Conservation (phyloP, 2,113 vertebrate genomes). For the Atractosteus spatula region DNA sequence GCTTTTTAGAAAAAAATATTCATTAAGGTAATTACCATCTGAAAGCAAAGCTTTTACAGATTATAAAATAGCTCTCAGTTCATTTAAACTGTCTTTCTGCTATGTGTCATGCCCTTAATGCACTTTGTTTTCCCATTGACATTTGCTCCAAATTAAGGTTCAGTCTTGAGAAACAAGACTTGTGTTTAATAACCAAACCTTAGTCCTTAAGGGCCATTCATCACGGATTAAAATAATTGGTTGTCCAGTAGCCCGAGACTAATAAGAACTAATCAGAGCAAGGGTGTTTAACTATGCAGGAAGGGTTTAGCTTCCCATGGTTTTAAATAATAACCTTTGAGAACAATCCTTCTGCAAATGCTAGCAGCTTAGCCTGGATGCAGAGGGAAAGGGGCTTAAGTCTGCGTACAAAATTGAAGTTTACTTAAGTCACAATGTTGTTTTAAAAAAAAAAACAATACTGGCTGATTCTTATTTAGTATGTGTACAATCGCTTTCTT, state of each 20-base stretch:
- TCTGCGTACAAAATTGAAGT: background rate
- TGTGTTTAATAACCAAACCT: background rate
- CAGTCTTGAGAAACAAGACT: background rate
- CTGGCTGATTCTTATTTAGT: no score
- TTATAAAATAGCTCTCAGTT: slow-evolving; percentile 1
- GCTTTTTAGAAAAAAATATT: no score
- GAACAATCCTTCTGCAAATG: background rate
- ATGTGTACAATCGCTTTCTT: no score
- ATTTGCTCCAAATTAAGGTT: background rate
- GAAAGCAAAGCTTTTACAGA: no score
- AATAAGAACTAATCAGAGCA: slow-evolving; percentile 31
- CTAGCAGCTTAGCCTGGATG: background rate
- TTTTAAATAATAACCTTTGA: background rate
- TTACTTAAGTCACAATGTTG: background rate
- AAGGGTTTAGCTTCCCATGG: background rate
- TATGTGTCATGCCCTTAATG: background rate
- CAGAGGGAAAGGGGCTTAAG: background rate
- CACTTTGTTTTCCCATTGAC: background rate
- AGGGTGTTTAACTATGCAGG: slow-evolving; percentile 24
- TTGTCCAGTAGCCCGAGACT: slow-evolving; percentile 23
- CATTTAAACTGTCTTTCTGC: slow-evolving; percentile 3
- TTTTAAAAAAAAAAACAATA: slow-evolving; percentile 4
- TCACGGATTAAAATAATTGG: slow-evolving; percentile 36
- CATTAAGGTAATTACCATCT: no score
- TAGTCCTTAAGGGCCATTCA: slow-evolving; percentile 17